Conservation (phyloP, 2,797 vertebrate species). For the Phylloscopus collybita region DNA sequence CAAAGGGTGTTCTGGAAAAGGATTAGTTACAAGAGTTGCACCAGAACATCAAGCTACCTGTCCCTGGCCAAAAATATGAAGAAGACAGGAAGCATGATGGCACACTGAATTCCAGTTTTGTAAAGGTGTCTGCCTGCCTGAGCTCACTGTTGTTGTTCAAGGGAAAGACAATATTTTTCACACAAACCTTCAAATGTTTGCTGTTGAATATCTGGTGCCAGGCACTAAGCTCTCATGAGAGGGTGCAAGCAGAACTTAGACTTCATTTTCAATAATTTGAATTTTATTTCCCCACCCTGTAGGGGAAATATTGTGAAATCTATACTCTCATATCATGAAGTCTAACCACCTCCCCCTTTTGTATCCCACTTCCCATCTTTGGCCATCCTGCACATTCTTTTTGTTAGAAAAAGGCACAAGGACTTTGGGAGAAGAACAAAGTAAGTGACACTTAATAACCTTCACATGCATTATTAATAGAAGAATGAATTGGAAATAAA, state of each 20-base stretch:
- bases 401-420: neutral
- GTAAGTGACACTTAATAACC: neutral
- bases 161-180: neutral
- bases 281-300: neutral
- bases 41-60: neutral
- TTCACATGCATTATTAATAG: neutral
- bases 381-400: neutral
- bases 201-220: neutral
- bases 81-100: neutral
- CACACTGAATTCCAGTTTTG: neutral
- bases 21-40: slow-evolving; percentile 1
- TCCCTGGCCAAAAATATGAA: neutral
- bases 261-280: neutral
- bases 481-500: neutral
- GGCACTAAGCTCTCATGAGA: neutral
- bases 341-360: fast-evolving
- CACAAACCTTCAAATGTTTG: neutral
- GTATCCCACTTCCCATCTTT: neutral
- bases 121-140: neutral
- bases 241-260: neutral
- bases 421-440: neutral
- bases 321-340: neutral
- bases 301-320: neutral
- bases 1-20: neutral
- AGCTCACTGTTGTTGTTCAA: neutral